These are phyloP conservation scores for Pleuronectes platessa DNA, from an alignment of 2,113 vertebrate species.

Conservation along the genomic window DNA sequence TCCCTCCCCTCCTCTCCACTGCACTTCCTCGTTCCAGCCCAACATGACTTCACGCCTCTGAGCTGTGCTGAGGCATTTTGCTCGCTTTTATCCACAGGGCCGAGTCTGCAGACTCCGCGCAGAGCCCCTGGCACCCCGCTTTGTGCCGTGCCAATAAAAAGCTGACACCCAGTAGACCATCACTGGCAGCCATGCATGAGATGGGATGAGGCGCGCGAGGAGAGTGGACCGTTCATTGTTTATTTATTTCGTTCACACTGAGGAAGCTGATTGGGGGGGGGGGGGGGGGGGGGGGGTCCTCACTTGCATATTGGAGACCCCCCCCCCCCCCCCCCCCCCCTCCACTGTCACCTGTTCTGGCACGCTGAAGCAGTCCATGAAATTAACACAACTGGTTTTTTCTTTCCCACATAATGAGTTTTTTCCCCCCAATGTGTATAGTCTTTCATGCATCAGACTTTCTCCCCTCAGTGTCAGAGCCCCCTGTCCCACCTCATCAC, in stretches of 20 bases:
- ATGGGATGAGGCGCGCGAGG: slow-evolving; percentile 83
- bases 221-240: slow-evolving; percentile 83
- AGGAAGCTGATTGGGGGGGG: slow-evolving; percentile 52
- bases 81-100: slow-evolving; percentile 86
- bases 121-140: slow-evolving; percentile 81
- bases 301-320: slow-evolving; percentile 61
- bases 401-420: slow-evolving; percentile 41
- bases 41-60: slow-evolving; percentile 84
- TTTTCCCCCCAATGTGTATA: slow-evolving; percentile 9
- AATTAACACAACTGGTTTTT: slow-evolving; percentile 62
- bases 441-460: slow-evolving; percentile 20
- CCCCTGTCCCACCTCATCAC: not conserved
- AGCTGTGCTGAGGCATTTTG: slow-evolving; percentile 80
- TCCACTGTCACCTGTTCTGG: slow-evolving; percentile 77
- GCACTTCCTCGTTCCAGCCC: slow-evolving; percentile 93
- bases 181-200: slow-evolving; percentile 88
- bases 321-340: slow-evolving; percentile 28
- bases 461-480: slow-evolving; percentile 2
- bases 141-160: slow-evolving; percentile 86
- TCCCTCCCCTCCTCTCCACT: slow-evolving; percentile 88
- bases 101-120: slow-evolving; percentile 74
- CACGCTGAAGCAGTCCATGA: slow-evolving; percentile 67
- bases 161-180: slow-evolving; percentile 85
- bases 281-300: slow-evolving; percentile 36
- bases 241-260: slow-evolving; percentile 84